Evolutionary conservation across 2,113 vertebrate genomes (phyloP).

Genomic region (Paracanthobrama guichenoti): DNA sequence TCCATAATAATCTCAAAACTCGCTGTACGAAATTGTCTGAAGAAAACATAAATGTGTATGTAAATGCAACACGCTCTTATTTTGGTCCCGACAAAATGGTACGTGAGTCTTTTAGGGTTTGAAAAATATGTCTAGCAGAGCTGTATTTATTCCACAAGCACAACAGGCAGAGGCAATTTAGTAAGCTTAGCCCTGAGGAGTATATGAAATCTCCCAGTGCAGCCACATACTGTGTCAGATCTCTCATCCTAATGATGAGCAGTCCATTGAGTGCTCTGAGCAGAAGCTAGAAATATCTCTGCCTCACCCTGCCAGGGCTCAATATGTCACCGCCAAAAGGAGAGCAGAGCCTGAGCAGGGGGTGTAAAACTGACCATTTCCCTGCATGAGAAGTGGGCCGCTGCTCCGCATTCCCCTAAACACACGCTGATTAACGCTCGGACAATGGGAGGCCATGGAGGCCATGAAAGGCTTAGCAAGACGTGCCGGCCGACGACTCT

Average conservation of each 20-base stretch:
- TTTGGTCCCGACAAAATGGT: conserved; percentile 8
- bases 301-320: conserved; percentile 20
- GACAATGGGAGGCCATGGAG: background rate
- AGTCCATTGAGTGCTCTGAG: conserved; percentile 45
- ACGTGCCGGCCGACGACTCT: conserved; percentile 28
- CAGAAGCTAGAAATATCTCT: conserved; percentile 41
- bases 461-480: conserved; percentile 47
- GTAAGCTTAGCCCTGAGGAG: conserved; percentile 39
- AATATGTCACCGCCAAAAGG: conserved; percentile 41
- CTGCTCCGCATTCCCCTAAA: conserved; percentile 35
- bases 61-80: conserved; percentile 8
- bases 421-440: conserved; percentile 60
- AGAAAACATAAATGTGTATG: conserved; percentile 9
- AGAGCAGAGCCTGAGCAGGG: conserved; percentile 14
- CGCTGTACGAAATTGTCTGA: background rate
- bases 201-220: conserved; percentile 43
- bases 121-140: background rate
- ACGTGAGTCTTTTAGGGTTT: background rate
- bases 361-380: conserved; percentile 22
- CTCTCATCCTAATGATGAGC: conserved; percentile 48
- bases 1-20: background rate
- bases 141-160: conserved; percentile 40
- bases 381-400: conserved; percentile 41
- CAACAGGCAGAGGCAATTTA: conserved; percentile 34
- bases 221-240: conserved; percentile 48